Conservation (phyloP, 2,888 invertebrate genomes). For the Lacanobia wlatinum region DNA sequence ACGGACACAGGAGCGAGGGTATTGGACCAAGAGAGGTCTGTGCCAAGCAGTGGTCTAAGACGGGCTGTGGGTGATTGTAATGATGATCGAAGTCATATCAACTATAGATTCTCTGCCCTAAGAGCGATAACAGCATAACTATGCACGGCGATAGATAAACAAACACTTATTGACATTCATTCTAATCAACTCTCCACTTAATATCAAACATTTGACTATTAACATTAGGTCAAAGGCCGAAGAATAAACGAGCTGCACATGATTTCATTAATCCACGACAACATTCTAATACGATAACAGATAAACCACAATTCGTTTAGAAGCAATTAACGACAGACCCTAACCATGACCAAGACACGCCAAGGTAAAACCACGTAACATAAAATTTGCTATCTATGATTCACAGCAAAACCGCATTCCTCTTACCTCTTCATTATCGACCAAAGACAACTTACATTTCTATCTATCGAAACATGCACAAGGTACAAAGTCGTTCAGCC, state of each 20-base stretch:
- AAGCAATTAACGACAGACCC: neutral
- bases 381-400: constrained; percentile 17
- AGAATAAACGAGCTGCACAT: constrained; percentile 3
- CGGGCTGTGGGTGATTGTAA: too few relatives aligned
- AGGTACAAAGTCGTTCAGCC: constrained; percentile 19
- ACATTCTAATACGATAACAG: constrained; percentile 8
- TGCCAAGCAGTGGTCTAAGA: too few relatives aligned
- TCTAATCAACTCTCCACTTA: neutral
- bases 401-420: constrained; percentile 33
- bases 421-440: constrained; percentile 10
- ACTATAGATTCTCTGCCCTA: too few relatives aligned
- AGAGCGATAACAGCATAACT: too few relatives aligned
- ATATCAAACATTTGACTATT: neutral
- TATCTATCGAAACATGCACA: constrained; percentile 35
- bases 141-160: neutral
- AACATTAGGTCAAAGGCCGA: neutral
- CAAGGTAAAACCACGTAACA: constrained; percentile 20
- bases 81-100: too few relatives aligned
- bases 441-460: constrained; percentile 27
- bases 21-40: too few relatives aligned
- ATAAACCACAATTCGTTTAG: neutral
- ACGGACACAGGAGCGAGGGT: too few relatives aligned
- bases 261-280: neutral
- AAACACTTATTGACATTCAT: neutral
- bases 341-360: constrained; percentile 22